phyloP scores from a whole-genome alignment of 2,113 vertebrate genomes.

The Mastomys coucha region DNA sequence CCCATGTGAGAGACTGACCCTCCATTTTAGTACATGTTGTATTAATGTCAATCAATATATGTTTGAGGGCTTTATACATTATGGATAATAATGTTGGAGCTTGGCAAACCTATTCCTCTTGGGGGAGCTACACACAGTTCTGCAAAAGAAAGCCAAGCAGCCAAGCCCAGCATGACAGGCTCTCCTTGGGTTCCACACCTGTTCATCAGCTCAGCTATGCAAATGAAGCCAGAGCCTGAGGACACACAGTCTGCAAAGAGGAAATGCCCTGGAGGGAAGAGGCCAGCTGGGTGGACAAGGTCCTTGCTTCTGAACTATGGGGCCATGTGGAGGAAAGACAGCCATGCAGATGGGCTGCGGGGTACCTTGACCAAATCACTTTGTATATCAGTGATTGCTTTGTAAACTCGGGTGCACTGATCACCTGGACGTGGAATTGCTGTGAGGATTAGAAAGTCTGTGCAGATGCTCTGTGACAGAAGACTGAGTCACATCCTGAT shows the following conservation, averaged over 20 bases:
- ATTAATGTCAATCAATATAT: constrained; percentile 82
- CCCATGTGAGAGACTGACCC: constrained; percentile 78
- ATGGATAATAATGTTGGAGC: constrained; percentile 74
- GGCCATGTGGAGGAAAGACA: not conserved
- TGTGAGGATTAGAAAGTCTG: constrained; percentile 38
- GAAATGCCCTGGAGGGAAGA: constrained; percentile 4
- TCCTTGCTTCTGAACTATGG: not conserved
- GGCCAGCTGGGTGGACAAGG: not conserved
- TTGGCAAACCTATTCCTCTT: constrained; percentile 75
- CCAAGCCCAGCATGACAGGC: not conserved
- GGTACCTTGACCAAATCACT: constrained; percentile 30
- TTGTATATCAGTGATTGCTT: not conserved
- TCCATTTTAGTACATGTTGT: constrained; percentile 81
- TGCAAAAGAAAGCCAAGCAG: constrained; percentile 28
- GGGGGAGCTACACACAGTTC: constrained; percentile 70
- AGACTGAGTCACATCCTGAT: not conserved
- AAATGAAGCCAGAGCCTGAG: constrained; percentile 10
- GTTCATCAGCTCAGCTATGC: not conserved
- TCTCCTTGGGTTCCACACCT: not conserved
- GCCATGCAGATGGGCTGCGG: not conserved
- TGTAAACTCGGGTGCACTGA: not conserved
- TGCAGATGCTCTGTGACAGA: not conserved
- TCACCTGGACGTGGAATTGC: constrained; percentile 6
- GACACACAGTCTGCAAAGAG: not conserved
- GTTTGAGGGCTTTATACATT: constrained; percentile 82